A percentile compares a stretch with the other conserved stretches of the same genome.
Conservation (phyloP, 2,888 invertebrate species). For the Cephalotes varians region DNA sequence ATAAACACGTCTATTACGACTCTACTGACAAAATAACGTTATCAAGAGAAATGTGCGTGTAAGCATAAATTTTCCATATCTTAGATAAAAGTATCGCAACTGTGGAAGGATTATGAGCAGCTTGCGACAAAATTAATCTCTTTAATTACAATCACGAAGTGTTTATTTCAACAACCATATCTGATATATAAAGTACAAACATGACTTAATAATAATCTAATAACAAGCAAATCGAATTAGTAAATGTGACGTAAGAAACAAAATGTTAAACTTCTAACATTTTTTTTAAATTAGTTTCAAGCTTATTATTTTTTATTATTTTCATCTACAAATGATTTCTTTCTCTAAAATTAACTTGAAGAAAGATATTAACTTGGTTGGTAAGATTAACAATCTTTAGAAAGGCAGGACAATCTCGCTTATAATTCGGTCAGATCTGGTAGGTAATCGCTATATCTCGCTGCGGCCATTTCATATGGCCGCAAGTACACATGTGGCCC, state of each 20-base stretch:
- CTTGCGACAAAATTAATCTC: constrained; percentile 10
- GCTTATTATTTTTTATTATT: background rate
- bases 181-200: background rate
- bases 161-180: background rate
- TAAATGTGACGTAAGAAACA: background rate
- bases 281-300: background rate
- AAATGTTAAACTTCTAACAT: background rate
- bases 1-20: constrained; percentile 11
- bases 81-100: constrained; percentile 1
- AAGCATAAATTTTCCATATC: constrained; percentile 13
- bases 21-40: constrained; percentile 9
- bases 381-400: background rate
- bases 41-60: background rate
- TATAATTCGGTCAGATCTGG: constrained; percentile 28
- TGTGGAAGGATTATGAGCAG: background rate
- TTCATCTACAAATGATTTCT: background rate
- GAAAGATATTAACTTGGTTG: background rate
- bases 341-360: background rate
- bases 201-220: background rate
- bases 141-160: background rate
- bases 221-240: background rate
- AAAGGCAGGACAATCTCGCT: background rate
- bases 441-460: constrained; percentile 7
- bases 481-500: constrained; percentile 1
- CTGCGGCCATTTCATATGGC: constrained; percentile 8